Evolutionary conservation across 1,140 invertebrate genomes (phyloP), one percentile per base, ranked within the genome.

Genomic region (Tigriopus japonicus): DNA sequence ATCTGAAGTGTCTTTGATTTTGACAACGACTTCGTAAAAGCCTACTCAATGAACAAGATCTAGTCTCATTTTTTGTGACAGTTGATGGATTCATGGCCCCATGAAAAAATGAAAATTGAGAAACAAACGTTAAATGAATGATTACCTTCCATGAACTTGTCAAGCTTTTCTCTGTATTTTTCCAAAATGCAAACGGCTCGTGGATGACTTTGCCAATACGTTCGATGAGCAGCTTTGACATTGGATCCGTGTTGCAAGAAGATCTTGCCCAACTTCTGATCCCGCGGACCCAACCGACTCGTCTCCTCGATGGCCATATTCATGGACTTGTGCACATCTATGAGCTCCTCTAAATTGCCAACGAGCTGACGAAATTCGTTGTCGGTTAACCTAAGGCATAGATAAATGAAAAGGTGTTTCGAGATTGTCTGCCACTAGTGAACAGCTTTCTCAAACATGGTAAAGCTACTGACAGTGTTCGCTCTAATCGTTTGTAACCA

Each of bases 121-220:
- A 3, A n/a, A 63, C 6, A 41, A 63, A 6, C 21, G 55, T n/a
- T n/a, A n/a, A n/a, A n/a, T n/a, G n/a, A n/a, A n/a, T n/a, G 14
- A 13, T 17, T 42, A 63, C 61, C 63, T 62, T 53, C 59, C 62
- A 3, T 56, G 42, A 40, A 43, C 60, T n/a, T 58, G 35, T 52
- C 35, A 9, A 62, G 12, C 52, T 17, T 17, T 1, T 51, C 12
- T 87, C 85, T 87, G 67, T 86, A 85, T 71, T 86, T 85, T 71
- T 93, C 89, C 64, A 98, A 75, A 64, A 95, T 81, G 67, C 83
- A 84, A 42, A 94, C 89, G 67, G 91, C 90, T 70, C 81, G 81
- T 0, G 93, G 93, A 79, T 98, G 93, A 66, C 86, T 82, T 62
- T 80, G 78, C 74, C 92, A 96, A 70, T 98, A 98, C 14, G 74